phyloP scores from a whole-genome alignment of 2,888 invertebrate species.

The Hypomecis punctinalis region DNA sequence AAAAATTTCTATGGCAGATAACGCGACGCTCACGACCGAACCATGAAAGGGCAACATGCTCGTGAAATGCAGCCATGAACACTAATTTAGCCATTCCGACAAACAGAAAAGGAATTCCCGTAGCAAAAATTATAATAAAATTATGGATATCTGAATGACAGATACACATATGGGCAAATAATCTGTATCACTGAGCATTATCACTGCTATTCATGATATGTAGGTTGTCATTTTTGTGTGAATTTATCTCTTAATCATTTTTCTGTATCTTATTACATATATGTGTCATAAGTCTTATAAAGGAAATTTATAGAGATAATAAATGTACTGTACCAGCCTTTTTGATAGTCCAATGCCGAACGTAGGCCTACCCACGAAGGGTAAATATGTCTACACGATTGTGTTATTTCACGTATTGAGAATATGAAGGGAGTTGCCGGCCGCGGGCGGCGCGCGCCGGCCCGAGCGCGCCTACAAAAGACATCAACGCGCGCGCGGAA shows the following conservation, averaged over 20 bases:
- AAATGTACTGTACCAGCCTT: no score
- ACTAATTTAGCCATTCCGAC: slow-evolving; percentile 9
- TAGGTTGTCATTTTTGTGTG: neutral
- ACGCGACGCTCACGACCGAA: neutral
- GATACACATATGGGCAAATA: neutral
- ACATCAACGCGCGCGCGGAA: slow-evolving; percentile 47
- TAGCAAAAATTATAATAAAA: slow-evolving; percentile 8
- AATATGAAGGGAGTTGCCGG: no score
- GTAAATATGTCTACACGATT: no score
- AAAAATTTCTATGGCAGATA: neutral
- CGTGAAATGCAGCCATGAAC: neutral
- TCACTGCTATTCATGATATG: neutral
- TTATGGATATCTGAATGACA: slow-evolving; percentile 10
- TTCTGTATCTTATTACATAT: neutral
- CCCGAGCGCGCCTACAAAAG: slow-evolving; percentile 42
- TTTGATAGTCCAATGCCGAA: no score
- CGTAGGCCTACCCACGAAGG: no score
- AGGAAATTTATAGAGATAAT: no score
- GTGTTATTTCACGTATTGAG: no score
- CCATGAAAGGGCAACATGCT: neutral
- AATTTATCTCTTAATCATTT: slow-evolving; percentile 7
- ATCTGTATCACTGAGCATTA: neutral
- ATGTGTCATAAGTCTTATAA: neutral
- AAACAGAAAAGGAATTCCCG: neutral
- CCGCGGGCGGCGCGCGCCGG: slow-evolving; percentile 49